Base-by-base conservation (phyloP, 2,113 vertebrate species). In the Triplophysa tibetana region DNA sequence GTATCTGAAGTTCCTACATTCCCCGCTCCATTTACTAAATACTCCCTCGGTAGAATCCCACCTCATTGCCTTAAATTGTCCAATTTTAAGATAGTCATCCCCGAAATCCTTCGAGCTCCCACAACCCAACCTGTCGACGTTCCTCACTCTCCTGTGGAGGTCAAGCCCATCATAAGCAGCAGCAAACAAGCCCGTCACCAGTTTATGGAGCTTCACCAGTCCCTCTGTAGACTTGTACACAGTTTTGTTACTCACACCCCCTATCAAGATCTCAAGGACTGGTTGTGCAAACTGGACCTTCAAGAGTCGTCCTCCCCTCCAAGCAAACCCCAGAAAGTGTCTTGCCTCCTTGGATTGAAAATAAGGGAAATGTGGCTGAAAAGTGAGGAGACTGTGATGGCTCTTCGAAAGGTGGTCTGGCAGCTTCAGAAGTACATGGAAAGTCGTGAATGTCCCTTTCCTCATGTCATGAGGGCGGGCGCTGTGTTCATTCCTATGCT, bases 401-500 rank as follows among this genome's bases (percentile, higher is more conserved):
- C 93, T 0, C 88, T 98, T 4, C 13, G 82, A 12, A 87, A 87
- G 0, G 88, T 98, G 21, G 90, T 95, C 0, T 79, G 89, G 17
- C 92, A 95, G 83, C 80, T 99, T 80, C 86, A 91, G 64, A 91
- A 90, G 54, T 97, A 98, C 38, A 82, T 90, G n/a, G 69, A 79
- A 0, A 83, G 89, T 0, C 85, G 89, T 2, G 88, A 85, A 62
- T 98, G 95, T 70, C 98, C 98, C 5, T 99, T 98, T 67, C 96
- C 96, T 0, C 94, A 98, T 0, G 97, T 98, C 0, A 93, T 97
- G 68, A 91, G 98, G 17, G 91, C 97, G 0, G 95, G 97, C 0
- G 89, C 95, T 0, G 84, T 97, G 82, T 99, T 99, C 60, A 93
- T 98, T 52, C 97, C 98, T 82, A 98, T 98, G 91, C 89, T 97